Percentiles rank a stretch among this genome's conserved stretches.
phyloP scores from a whole-genome alignment of 2,797 vertebrate genomes.

The Coranthus polyacanthus region DNA sequence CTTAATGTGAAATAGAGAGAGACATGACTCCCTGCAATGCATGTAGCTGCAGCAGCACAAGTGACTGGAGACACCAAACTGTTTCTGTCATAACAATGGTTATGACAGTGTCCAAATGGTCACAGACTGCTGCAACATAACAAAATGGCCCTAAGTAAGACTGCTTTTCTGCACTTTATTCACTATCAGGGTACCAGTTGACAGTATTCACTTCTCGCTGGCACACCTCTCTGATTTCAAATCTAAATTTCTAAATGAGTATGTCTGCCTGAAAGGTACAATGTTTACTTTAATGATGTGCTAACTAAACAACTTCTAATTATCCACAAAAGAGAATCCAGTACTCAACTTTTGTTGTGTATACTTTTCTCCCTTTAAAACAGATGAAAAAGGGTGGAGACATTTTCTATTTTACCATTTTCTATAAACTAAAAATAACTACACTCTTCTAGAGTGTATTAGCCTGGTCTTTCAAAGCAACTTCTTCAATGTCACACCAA shows the following conservation, averaged over 20 bases:
- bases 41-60: conserved; percentile 22
- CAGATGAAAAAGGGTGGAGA: background rate
- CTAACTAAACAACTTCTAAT: no score
- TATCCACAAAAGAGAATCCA: no score
- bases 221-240: no score
- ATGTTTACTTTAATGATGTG: no score
- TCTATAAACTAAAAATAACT: background rate
- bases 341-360: no score
- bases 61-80: conserved; percentile 25
- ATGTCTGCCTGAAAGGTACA: no score
- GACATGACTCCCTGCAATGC: conserved; percentile 28
- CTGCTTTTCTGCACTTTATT: background rate
- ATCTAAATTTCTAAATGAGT: no score
- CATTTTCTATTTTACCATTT: background rate
- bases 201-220: no score
- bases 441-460: background rate
- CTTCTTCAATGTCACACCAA: conserved; percentile 10
- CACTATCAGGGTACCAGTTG: no score
- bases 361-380: no score
- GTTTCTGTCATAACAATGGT: conserved; percentile 17
- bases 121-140: conserved; percentile 31
- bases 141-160: no score
- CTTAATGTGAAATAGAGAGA: conserved; percentile 41
- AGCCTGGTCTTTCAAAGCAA: conserved; percentile 1
- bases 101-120: conserved; percentile 13